Evolutionary conservation across 2,113 vertebrate genomes (phyloP), one percentile per base, ranked within the genome.

Genomic region (Tachycineta bicolor): DNA sequence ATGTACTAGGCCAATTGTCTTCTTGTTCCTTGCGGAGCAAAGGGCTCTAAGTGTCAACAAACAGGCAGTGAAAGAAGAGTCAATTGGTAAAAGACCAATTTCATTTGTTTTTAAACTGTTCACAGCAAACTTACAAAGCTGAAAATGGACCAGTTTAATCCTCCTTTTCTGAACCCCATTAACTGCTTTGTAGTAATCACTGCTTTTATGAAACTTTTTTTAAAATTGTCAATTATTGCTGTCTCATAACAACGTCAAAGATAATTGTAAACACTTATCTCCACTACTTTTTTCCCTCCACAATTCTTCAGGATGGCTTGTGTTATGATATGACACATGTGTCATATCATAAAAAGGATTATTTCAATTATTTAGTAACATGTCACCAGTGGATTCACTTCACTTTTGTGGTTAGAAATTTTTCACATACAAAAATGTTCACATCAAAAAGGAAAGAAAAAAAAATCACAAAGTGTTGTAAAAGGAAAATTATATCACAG

Each of bases 1-100:
- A 75, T 31, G 56, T 46, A 94, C 52, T 73, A 90, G 73, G 78
- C 44, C 86, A 91, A 87, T 60, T 86, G 80, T 44, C 65, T 89
- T 89, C 83, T 71, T 1, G 0, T 18, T 96, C 55, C 82, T 78
- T 37, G 68, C 29, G 63, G 89, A 90, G 68, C 47, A 84, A 93
- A 90, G 79, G 44, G 69, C 37, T 94, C 39, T 5, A 88, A 77
- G 23, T 90, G 87, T 88, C 93, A 91, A 79, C 49, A 85, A 75
- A 91, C 53, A 58, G 70, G 79, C 68, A 90, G 69, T 59, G 78
- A 93, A 91, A 67, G 67, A 94, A 83, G 43, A 93, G 69, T 68
- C 85, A 89, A 63, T 82, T 62, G 76, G 79, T 90, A 87, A 91
- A 83, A 88, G 76, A 86, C 76, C 46, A 53, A 94, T 64, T 85